Percentiles rank a stretch among this genome's conserved stretches.
Conservation (phyloP, 2,797 vertebrate genomes). For the Tinamus major region DNA sequence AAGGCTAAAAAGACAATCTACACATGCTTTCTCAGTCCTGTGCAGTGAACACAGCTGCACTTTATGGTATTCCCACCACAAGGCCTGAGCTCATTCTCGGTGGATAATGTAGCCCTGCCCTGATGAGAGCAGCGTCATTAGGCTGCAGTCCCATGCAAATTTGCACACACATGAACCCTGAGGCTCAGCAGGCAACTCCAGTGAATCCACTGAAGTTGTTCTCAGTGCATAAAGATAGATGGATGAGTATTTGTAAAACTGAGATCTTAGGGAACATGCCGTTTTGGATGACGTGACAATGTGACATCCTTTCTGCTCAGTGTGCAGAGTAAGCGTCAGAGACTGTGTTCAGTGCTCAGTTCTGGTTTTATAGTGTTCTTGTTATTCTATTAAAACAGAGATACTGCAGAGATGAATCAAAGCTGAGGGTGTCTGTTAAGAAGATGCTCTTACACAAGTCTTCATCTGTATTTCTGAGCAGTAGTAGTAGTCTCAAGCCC, state of each 20-base stretch:
- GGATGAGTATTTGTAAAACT: neutral
- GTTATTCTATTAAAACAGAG: neutral
- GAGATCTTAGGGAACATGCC: neutral
- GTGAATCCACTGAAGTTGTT: conserved; percentile 2
- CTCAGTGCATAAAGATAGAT: conserved; percentile 26
- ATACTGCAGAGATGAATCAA: neutral
- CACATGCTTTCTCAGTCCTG: neutral
- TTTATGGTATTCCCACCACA: conserved; percentile 6
- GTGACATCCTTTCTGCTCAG: neutral
- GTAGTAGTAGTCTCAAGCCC: neutral
- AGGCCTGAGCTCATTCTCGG: neutral
- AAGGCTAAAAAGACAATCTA: neutral
- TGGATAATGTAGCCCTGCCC: neutral
- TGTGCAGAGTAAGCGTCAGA: neutral
- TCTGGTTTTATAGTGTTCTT: neutral
- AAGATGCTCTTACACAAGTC: neutral
- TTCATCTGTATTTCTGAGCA: neutral
- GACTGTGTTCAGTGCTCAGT: neutral
- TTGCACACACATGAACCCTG: neutral
- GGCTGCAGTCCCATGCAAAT: neutral
- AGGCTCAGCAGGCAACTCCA: conserved; percentile 20
- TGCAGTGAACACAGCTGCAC: neutral
- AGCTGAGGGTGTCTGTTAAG: neutral
- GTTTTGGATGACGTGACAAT: neutral
- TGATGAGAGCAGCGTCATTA: neutral